Conservation (phyloP, 2,113 vertebrate species). For the Phaethon lepturus region DNA sequence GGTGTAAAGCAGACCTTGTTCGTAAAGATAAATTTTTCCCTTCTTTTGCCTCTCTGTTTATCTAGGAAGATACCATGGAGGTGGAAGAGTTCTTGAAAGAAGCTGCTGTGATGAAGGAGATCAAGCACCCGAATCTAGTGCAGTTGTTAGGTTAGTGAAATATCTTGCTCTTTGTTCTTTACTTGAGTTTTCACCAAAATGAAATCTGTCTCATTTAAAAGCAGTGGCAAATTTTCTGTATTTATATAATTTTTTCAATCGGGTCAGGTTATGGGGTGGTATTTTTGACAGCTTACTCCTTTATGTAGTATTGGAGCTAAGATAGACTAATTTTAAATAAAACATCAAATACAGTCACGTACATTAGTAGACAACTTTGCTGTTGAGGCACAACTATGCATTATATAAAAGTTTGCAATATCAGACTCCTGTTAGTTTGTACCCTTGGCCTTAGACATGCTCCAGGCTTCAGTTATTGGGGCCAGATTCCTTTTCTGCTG, state of each 20-base stretch:
- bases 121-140: slow-evolving; percentile 97
- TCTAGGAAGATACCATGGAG: slow-evolving; percentile 98
- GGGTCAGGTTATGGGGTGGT: background rate
- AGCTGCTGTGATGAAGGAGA: slow-evolving; percentile 98
- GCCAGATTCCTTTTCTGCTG: background rate
- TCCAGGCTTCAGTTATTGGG: background rate
- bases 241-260: background rate
- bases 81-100: slow-evolving; percentile 99
- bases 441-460: background rate
- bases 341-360: background rate
- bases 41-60: background rate
- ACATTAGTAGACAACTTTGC: background rate
- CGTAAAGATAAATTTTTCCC: background rate
- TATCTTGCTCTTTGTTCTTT: background rate
- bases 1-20: background rate
- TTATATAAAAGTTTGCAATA: background rate
- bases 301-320: background rate
- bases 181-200: background rate
- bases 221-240: background rate
- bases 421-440: background rate
- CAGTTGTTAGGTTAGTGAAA: slow-evolving; percentile 84
- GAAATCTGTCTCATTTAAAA: background rate
- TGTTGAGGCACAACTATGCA: background rate
- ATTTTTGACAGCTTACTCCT: background rate
- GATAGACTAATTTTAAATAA: slow-evolving; percentile 15